A percentile compares a stretch with the other conserved stretches of the same genome.
phyloP scores from a whole-genome alignment of 2,113 vertebrate species.

The Noctilio leporinus region DNA sequence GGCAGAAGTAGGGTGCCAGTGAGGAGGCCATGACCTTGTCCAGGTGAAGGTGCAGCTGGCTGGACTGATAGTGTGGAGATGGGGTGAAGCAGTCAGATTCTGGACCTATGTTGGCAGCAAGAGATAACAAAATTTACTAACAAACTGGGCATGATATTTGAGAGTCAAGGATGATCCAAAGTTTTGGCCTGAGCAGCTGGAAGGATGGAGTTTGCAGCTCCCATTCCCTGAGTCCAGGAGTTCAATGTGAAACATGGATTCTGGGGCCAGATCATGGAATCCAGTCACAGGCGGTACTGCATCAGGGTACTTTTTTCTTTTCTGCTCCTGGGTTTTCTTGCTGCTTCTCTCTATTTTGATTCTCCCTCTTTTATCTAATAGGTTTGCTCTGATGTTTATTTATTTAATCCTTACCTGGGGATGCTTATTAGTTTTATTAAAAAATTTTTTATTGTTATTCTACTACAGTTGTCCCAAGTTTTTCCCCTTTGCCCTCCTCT shows the following conservation, averaged over 20 bases:
- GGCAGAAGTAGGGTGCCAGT: neutral
- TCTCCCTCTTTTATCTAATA: neutral
- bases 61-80: neutral
- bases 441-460: no score
- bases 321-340: neutral
- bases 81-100: neutral
- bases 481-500: no score
- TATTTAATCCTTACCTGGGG: no score
- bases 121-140: neutral
- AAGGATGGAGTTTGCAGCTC: neutral
- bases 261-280: neutral
- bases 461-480: no score
- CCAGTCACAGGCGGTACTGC: accelerated
- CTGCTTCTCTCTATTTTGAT: neutral
- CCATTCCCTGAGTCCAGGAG: neutral
- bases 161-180: neutral
- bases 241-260: neutral
- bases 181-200: neutral
- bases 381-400: neutral
- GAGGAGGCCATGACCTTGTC: neutral
- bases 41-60: neutral
- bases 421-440: no score
- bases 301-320: neutral
- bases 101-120: neutral
- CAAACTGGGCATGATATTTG: neutral